Conservation (phyloP, 30 jellyfish, hydroid and myxozoan species). For the Cassiopea andromeda region DNA sequence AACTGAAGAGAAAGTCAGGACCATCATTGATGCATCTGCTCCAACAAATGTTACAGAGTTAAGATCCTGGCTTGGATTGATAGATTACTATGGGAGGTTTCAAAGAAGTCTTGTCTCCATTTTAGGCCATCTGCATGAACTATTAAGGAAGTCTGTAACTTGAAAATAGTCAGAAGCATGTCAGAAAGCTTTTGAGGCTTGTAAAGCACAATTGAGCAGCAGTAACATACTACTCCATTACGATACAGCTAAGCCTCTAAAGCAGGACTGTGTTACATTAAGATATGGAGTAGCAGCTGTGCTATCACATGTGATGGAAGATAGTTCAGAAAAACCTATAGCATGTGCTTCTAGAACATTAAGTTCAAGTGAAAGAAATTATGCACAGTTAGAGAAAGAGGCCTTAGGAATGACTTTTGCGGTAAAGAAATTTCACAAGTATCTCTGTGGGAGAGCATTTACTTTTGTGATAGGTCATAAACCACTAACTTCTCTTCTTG, state of each 20-base stretch:
- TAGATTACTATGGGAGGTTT: slow-evolving; percentile 56
- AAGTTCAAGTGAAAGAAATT: slow-evolving; percentile 52
- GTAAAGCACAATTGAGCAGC: slow-evolving; percentile 14
- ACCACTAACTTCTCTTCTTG: slow-evolving; percentile 43
- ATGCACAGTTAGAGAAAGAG: slow-evolving; percentile 75
- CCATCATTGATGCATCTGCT: slow-evolving; percentile 49
- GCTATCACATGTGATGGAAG: slow-evolving; percentile 54
- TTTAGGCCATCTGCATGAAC: slow-evolving; percentile 44
- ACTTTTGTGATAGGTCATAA: slow-evolving; percentile 68
- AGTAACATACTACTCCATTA: slow-evolving; percentile 62
- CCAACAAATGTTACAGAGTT: slow-evolving; percentile 57
- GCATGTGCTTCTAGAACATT: slow-evolving; percentile 65
- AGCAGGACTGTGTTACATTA: slow-evolving; percentile 68
- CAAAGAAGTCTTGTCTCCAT: slow-evolving; percentile 33
- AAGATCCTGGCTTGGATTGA: slow-evolving; percentile 56
- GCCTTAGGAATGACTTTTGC: slow-evolving; percentile 76
- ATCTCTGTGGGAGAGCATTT: slow-evolving; percentile 78
- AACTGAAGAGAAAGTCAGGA: slow-evolving; percentile 30
- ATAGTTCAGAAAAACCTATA: slow-evolving; percentile 74
- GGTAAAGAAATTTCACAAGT: slow-evolving; percentile 76
- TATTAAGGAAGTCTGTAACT: slow-evolving; percentile 17
- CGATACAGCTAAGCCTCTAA: slow-evolving; percentile 51
- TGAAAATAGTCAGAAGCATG: slow-evolving; percentile 41
- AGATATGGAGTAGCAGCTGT: slow-evolving; percentile 88
- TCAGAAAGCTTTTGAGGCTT: slow-evolving; percentile 32